Evolutionary conservation across 2,888 invertebrate genomes (phyloP).

Genomic region (Platynereis dumerilii): DNA sequence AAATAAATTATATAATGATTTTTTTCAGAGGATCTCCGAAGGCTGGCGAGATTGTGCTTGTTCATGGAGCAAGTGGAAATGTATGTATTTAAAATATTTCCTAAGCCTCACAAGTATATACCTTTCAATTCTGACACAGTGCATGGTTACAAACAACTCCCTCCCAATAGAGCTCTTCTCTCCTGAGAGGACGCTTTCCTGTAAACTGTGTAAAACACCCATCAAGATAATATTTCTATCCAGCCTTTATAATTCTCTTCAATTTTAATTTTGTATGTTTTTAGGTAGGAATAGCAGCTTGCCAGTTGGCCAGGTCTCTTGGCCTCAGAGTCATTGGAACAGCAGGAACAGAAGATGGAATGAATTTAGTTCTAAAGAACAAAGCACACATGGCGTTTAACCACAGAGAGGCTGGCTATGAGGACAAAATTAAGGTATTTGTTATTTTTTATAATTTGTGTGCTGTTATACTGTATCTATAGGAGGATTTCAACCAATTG

Average conservation of each 20-base stretch:
- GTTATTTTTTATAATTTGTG: too few relatives aligned
- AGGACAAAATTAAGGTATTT: constrained; percentile 61
- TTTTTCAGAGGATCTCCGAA: constrained; percentile 62
- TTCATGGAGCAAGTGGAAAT: constrained; percentile 69
- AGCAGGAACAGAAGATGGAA: constrained; percentile 65
- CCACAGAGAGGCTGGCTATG: constrained; percentile 65
- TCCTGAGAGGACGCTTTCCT: too few relatives aligned
- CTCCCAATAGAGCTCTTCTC: too few relatives aligned
- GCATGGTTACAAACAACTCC: too few relatives aligned
- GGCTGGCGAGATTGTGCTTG: constrained; percentile 65
- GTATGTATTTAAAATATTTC: too few relatives aligned
- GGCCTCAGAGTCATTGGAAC: constrained; percentile 66
- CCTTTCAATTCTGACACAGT: too few relatives aligned
- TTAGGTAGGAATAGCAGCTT: constrained; percentile 60
- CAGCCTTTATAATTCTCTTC: constrained; percentile 61
- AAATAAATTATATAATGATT: too few relatives aligned
- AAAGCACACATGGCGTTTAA: constrained; percentile 67
- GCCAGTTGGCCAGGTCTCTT: constrained; percentile 65
- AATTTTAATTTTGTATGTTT: constrained; percentile 35
- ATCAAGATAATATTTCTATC: too few relatives aligned
- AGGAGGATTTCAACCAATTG: background rate
- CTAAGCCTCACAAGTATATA: too few relatives aligned
- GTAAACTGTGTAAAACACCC: too few relatives aligned
- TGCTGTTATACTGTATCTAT: too few relatives aligned
- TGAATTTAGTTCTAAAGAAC: constrained; percentile 60